Evolutionary conservation across 2,888 invertebrate genomes (phyloP).

Genomic region (Epistrophe grossulariae): DNA sequence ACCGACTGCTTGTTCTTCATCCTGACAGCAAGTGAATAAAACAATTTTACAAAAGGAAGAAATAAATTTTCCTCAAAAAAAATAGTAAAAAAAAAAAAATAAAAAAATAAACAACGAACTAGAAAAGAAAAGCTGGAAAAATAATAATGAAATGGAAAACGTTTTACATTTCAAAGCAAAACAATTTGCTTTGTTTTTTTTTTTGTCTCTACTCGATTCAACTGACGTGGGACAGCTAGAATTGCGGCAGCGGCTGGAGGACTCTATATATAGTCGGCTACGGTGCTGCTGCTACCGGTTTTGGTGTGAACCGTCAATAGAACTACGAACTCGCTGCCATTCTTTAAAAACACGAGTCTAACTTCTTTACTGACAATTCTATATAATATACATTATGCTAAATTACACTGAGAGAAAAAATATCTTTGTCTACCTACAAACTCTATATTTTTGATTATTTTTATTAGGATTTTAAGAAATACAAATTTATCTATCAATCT

Average conservation of each 20-base stretch:
- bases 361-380: constrained; percentile 48
- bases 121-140: constrained; percentile 24
- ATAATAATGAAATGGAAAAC: constrained; percentile 73
- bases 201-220: constrained; percentile 28
- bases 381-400: background rate
- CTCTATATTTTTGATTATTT: too few species aligned
- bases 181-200: constrained; percentile 51
- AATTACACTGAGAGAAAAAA: background rate
- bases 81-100: constrained; percentile 25
- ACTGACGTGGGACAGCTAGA: constrained; percentile 71
- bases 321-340: constrained; percentile 47
- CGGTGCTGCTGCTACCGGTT: background rate
- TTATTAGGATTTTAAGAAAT: too few species aligned
- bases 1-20: background rate
- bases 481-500: too few species aligned
- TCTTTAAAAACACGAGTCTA: constrained; percentile 32
- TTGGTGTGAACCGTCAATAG: constrained; percentile 64
- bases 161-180: constrained; percentile 75
- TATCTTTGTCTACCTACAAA: too few species aligned
- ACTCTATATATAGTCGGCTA: constrained; percentile 29
- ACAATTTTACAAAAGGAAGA: constrained; percentile 67
- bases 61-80: constrained; percentile 51
- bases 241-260: background rate
- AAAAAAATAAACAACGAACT: constrained; percentile 16
- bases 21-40: constrained; percentile 61